These are phyloP conservation scores for Hystrix cristata DNA, from an alignment of 2,113 vertebrate species.

Conservation along the genomic window DNA sequence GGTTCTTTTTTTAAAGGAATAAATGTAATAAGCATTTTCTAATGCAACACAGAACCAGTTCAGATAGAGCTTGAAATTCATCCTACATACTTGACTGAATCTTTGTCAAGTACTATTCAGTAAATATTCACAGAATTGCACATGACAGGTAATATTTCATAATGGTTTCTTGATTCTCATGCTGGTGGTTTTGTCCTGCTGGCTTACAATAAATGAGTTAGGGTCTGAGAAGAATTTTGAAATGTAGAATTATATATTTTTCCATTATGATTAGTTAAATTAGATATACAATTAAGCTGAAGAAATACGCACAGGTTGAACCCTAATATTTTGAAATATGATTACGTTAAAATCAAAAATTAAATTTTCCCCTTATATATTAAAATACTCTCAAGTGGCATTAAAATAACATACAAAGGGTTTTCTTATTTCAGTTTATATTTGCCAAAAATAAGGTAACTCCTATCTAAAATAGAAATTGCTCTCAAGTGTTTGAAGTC, in stretches of 20 bases:
- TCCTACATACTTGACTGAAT: conserved; percentile 79
- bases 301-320: conserved; percentile 3
- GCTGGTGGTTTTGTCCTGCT: conserved; percentile 67
- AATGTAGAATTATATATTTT: conserved; percentile 76
- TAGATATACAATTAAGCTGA: conserved; percentile 66
- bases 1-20: background rate
- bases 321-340: conserved; percentile 76
- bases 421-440: conserved; percentile 65
- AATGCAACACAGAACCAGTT: conserved; percentile 56
- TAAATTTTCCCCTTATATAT: conserved; percentile 60
- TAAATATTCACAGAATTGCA: conserved; percentile 83
- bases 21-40: conserved; percentile 68
- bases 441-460: conserved; percentile 65
- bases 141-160: conserved; percentile 90
- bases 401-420: conserved; percentile 59
- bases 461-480: conserved; percentile 60
- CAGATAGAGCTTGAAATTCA: conserved; percentile 79
- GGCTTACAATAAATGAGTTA: conserved; percentile 67
- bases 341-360: conserved; percentile 71
- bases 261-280: conserved; percentile 80
- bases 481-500: conserved; percentile 28
- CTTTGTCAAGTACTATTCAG: conserved; percentile 81
- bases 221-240: conserved; percentile 74
- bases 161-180: conserved; percentile 86
- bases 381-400: conserved; percentile 55